Evolutionary conservation across 2,888 invertebrate species (phyloP).

Genomic region (Thereva unica): DNA sequence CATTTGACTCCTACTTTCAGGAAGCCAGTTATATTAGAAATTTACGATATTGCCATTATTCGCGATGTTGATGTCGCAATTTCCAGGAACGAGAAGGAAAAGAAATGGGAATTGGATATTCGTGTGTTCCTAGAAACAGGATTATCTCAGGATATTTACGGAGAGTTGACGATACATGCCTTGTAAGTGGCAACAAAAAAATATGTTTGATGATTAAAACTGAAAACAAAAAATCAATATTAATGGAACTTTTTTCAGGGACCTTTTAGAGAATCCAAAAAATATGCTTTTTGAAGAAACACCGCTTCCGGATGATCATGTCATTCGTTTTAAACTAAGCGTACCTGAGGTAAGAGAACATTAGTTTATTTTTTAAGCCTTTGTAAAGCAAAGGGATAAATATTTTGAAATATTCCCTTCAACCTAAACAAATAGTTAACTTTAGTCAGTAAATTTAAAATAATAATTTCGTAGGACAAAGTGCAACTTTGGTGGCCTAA

Average conservation of each 20-base stretch:
- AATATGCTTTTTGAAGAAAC: slow-evolving; percentile 45
- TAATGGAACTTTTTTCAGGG: slow-evolving; percentile 46
- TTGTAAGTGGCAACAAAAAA: slow-evolving; percentile 45
- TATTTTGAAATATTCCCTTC: background rate
- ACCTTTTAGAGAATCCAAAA: slow-evolving; percentile 51
- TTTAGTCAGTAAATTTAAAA: background rate
- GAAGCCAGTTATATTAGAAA: slow-evolving; percentile 69
- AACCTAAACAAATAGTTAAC: background rate
- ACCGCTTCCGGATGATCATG: slow-evolving; percentile 48
- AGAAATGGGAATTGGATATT: slow-evolving; percentile 59
- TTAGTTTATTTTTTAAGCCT: background rate
- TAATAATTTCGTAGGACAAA: slow-evolving; percentile 51
- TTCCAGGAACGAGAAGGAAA: slow-evolving; percentile 40
- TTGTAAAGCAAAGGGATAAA: background rate
- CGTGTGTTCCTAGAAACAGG: slow-evolving; percentile 57
- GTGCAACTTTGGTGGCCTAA: slow-evolving; percentile 93
- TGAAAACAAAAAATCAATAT: background rate
- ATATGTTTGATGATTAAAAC: background rate
- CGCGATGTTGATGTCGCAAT: slow-evolving; percentile 62
- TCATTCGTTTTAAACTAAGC: slow-evolving; percentile 51
- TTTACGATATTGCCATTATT: slow-evolving; percentile 67
- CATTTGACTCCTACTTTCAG: slow-evolving; percentile 59
- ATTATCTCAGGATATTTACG: slow-evolving; percentile 48
- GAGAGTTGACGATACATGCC: slow-evolving; percentile 49
- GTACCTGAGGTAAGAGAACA: slow-evolving; percentile 46